phyloP scores from a whole-genome alignment of 35 echinoderm and acorn worm genomes.

The Apostichopus parvimensis region DNA sequence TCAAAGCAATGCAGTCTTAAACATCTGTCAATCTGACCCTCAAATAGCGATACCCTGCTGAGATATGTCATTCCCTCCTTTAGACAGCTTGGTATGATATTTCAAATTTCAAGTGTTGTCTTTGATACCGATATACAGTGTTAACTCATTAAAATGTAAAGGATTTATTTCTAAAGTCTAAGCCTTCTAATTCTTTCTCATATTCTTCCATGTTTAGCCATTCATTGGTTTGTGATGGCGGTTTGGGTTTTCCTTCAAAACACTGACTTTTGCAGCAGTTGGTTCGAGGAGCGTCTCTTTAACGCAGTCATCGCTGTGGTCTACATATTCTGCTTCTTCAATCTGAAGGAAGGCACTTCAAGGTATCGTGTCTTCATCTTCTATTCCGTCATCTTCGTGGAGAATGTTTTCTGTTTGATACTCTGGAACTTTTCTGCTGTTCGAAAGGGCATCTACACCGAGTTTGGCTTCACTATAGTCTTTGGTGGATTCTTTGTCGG shows the following conservation, averaged over 20 bases:
- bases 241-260: constrained; percentile 86
- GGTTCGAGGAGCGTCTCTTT: constrained; percentile 92
- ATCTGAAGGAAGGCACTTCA: constrained; percentile 94
- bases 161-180: neutral
- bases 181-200: neutral
- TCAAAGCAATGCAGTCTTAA: no score
- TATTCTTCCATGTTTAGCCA: constrained; percentile 23
- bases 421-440: constrained; percentile 61
- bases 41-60: no score
- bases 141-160: no score
- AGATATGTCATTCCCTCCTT: no score
- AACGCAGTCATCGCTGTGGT: constrained; percentile 78
- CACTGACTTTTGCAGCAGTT: constrained; percentile 84
- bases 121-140: no score
- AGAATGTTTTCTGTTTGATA: constrained; percentile 65
- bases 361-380: constrained; percentile 82
- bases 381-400: constrained; percentile 78
- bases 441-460: constrained; percentile 63
- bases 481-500: constrained; percentile 90
- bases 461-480: constrained; percentile 71
- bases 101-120: no score
- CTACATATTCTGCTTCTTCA: constrained; percentile 99
- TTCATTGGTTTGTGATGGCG: constrained; percentile 87
- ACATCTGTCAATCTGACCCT: no score
- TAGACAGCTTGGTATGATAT: no score